phyloP scores from a whole-genome alignment of 2,113 vertebrate genomes.

The Origma solitaria region DNA sequence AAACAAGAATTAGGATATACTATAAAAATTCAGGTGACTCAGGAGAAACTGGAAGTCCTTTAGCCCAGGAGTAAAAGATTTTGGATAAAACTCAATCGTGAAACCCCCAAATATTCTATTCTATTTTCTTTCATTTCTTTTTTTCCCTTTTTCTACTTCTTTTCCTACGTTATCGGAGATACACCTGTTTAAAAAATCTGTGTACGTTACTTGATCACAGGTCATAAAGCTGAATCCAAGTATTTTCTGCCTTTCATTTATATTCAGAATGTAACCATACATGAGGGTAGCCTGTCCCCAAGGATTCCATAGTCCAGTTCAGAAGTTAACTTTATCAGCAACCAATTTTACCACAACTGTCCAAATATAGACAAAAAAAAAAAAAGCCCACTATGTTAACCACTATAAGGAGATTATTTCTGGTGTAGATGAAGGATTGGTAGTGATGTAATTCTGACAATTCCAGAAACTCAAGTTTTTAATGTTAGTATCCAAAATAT shows the following conservation, averaged over 20 bases:
- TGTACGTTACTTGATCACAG: not conserved
- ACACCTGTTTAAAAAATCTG: not conserved
- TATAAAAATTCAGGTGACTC: not conserved
- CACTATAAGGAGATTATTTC: not conserved
- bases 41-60: not conserved
- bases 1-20: not conserved
- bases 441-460: not conserved
- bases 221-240: not conserved
- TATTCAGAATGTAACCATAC: not conserved
- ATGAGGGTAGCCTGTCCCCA: not conserved
- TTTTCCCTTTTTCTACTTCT: not conserved
- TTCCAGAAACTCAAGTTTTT: not conserved
- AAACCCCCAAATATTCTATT: not conserved
- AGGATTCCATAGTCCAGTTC: not conserved
- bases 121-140: not conserved
- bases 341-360: not conserved
- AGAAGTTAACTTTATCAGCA: not conserved
- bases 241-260: not conserved
- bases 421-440: not conserved
- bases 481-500: not conserved
- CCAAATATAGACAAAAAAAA: not conserved
- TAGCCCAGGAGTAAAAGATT: not conserved
- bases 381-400: not conserved
- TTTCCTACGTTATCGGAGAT: rapidly evolving
- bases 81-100: not conserved